Evolutionary conservation across 2,113 vertebrate species (phyloP), one percentile per base, ranked within the genome.

Genomic region (Crotalus viridis): DNA sequence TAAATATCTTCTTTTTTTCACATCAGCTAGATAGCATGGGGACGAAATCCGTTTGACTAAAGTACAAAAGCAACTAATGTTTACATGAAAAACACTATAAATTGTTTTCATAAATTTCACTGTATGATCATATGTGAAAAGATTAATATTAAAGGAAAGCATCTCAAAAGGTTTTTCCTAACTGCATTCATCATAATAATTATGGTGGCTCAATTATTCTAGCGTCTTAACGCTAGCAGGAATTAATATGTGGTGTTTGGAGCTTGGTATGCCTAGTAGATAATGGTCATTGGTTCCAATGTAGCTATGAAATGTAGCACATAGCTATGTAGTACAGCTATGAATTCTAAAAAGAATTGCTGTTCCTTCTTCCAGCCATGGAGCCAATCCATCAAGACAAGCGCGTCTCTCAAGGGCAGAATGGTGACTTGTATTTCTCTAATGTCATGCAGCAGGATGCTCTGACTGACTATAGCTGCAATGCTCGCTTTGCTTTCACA

Each of bases 371-470:
- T 24, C 0, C 95, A 99, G 99, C 94, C 87, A 99, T 99, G 98
- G 97, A 96, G 91, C 97, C 98, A 0, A 99, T 99, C 95, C 95
- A 94, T 5, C 99, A 99, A 96, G 98, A 99, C 95, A 98, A 97
- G 86, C 98, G 99, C 0, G 99, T 99, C 88, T 99, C 99, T 94
- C 99, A 99, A 97, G 99, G 99, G 43, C 98, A 99, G 89, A 99
- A 99, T 0, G 99, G 99, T 0, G 99, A 99, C 97, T 97, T 99
- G 4, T 99, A 99, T 95, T 99, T 99, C 98, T 99, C 99, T 92
- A 99, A 99, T 0, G 99, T 99, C 22, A 57, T 99, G 94, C 97
- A 97, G 10, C 98, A 97, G 94, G 99, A 99, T 3, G 97, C 98
- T 86, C 97, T 97, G 89, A 98, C 97, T 0, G 99, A 99, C 98